phyloP scores from a whole-genome alignment of 2,888 invertebrate species.

The Syrista parreyssii region DNA sequence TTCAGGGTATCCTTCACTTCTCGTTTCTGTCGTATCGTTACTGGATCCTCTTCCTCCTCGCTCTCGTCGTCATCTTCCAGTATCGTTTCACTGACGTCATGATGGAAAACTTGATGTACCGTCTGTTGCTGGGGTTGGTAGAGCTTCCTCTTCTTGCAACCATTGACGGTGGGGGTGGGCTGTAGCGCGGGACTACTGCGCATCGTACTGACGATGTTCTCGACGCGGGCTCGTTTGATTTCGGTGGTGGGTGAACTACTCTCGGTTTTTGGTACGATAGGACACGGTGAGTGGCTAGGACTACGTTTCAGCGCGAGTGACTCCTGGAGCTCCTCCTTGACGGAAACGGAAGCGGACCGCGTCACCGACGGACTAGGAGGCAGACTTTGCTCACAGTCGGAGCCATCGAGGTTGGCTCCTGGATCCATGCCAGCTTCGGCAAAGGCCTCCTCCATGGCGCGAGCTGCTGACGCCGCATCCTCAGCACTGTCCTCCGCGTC shows the following conservation, averaged over 20 bases:
- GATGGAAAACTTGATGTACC: conserved; percentile 71
- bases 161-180: conserved; percentile 81
- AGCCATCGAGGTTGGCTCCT: conserved; percentile 63
- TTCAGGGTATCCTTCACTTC: conserved; percentile 89
- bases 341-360: conserved; percentile 61
- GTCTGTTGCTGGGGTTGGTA: conserved; percentile 96
- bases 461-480: conserved; percentile 65
- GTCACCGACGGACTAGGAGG: conserved; percentile 61
- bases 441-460: conserved; percentile 72
- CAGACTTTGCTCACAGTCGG: conserved; percentile 63
- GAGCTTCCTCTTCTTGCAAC: conserved; percentile 94
- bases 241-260: conserved; percentile 73
- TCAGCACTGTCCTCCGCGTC: conserved; percentile 65
- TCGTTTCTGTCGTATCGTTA: conserved; percentile 84
- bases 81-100: conserved; percentile 70
- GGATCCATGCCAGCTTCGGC: conserved; percentile 72
- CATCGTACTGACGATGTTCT: conserved; percentile 95
- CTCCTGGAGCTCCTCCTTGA: conserved; percentile 62
- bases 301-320: conserved; percentile 55
- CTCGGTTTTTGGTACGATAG: conserved; percentile 58
- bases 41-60: conserved; percentile 80
- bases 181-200: conserved; percentile 84
- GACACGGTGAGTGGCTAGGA: conserved; percentile 62
- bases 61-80: conserved; percentile 78
- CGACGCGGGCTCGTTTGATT: conserved; percentile 92